Evolutionary conservation across 2,797 vertebrate genomes (phyloP).

Genomic region (Scomberomorus guttatus): DNA sequence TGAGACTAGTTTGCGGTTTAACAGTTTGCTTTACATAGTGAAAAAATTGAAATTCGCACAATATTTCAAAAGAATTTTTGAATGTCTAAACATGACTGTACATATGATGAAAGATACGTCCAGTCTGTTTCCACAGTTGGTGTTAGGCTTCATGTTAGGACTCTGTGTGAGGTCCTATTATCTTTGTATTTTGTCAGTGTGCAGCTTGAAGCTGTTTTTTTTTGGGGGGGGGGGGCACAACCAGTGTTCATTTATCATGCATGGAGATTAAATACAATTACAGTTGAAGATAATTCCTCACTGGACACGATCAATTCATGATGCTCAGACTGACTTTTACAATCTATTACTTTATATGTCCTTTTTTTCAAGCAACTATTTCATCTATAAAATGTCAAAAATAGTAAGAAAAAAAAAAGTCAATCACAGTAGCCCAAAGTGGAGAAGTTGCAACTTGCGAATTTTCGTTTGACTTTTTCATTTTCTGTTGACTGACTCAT

Average conservation of each 20-base stretch:
- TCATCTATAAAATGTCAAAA: background rate
- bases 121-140: background rate
- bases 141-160: background rate
- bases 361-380: background rate
- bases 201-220: background rate
- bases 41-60: background rate
- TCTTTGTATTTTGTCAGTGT: background rate
- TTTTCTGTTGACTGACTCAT: background rate
- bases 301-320: background rate
- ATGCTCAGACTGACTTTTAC: no score
- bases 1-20: conserved; percentile 17
- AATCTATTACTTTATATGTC: background rate
- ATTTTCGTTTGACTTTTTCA: background rate
- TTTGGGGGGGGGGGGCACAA: no score
- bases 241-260: conserved; percentile 4
- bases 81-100: background rate
- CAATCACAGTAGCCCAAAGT: background rate
- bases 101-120: background rate
- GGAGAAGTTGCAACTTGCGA: background rate
- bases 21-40: background rate
- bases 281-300: background rate
- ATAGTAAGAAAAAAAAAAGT: background rate
- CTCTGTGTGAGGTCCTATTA: conserved; percentile 17
- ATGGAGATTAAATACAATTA: background rate
- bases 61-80: background rate